These are phyloP conservation scores for Chlamydotis undulata DNA, from an alignment of 2,113 vertebrate species.

Conservation along the genomic window DNA sequence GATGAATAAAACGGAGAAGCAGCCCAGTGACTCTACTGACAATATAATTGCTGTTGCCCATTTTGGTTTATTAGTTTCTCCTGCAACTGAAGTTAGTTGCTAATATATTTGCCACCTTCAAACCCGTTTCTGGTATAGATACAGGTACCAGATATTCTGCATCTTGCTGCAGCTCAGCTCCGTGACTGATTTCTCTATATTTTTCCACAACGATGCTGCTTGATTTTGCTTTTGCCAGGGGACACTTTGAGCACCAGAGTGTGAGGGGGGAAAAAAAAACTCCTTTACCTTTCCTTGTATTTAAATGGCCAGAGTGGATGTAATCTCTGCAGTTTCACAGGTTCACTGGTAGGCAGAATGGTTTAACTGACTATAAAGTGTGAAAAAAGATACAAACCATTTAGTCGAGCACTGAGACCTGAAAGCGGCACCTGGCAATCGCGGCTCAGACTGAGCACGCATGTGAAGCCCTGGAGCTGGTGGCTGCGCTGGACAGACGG, in stretches of 20 bases:
- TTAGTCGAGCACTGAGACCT: not conserved
- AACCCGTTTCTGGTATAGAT: not conserved
- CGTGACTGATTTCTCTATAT: not conserved
- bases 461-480: not conserved
- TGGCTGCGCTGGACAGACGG: not conserved
- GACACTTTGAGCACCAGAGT: not conserved
- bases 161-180: not conserved
- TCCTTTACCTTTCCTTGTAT: not conserved
- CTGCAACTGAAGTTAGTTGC: not conserved
- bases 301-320: not conserved
- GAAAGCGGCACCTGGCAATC: not conserved
- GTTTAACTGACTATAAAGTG: not conserved
- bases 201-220: not conserved
- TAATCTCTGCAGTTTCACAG: not conserved
- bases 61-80: not conserved
- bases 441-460: fast-evolving
- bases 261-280: not conserved
- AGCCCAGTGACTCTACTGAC: not conserved
- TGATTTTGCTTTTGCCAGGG: not conserved
- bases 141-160: not conserved
- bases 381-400: not conserved
- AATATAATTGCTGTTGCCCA: not conserved
- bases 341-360: not conserved
- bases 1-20: not conserved
- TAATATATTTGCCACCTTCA: not conserved